Percentiles rank a stretch among this genome's conserved stretches.
Conservation (phyloP, 2,888 invertebrate genomes). For the Eurytoma californica region DNA sequence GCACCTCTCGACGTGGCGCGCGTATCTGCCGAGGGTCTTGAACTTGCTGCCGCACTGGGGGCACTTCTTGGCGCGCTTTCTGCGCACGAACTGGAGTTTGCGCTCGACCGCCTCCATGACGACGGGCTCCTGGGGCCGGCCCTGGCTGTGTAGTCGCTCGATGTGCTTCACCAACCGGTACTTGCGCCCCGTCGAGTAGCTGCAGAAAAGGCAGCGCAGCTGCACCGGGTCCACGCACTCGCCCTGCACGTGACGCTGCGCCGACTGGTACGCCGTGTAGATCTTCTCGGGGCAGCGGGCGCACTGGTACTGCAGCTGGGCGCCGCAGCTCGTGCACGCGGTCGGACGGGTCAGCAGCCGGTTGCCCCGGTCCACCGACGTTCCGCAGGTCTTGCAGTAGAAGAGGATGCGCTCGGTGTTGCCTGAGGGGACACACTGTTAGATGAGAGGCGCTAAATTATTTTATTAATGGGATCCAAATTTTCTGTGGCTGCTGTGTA, state of each 20-base stretch:
- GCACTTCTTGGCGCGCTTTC: slow-evolving; percentile 26
- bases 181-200: slow-evolving; percentile 35
- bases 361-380: background rate
- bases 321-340: slow-evolving; percentile 10
- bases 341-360: background rate
- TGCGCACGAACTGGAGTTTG: no score
- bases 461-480: background rate
- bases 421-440: background rate
- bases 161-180: slow-evolving; percentile 40
- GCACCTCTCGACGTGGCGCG: slow-evolving; percentile 31
- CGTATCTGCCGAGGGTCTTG: slow-evolving; percentile 25
- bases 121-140: background rate
- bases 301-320: slow-evolving; percentile 10
- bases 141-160: slow-evolving; percentile 3
- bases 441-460: background rate
- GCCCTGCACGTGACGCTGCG: slow-evolving; percentile 39
- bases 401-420: background rate
- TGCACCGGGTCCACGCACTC: slow-evolving; percentile 39
- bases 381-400: slow-evolving; percentile 24
- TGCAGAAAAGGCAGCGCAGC: slow-evolving; percentile 28
- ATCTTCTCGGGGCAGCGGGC: slow-evolving; percentile 18
- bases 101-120: no score
- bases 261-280: slow-evolving; percentile 31
- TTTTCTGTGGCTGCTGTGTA: background rate
- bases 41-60: slow-evolving; percentile 34